A percentile compares a stretch with the other conserved stretches of the same genome.
phyloP scores from a whole-genome alignment of 2,797 vertebrate species.

The Hydrolagus colliei region DNA sequence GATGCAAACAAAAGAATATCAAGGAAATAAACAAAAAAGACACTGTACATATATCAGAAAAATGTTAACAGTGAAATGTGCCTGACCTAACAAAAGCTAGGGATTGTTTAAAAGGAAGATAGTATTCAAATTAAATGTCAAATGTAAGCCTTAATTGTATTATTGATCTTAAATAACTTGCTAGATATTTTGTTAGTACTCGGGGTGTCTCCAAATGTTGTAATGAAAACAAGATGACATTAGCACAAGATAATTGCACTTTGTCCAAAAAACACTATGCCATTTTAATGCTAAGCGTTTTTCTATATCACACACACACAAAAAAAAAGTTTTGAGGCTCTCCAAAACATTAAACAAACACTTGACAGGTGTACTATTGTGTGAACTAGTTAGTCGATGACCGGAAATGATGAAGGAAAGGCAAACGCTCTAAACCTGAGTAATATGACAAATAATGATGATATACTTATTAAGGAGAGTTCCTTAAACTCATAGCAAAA shows the following conservation, averaged over 20 bases:
- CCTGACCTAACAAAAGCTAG: constrained; percentile 28
- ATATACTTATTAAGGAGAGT: not conserved
- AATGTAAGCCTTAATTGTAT: constrained; percentile 32
- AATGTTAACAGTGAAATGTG: constrained; percentile 29
- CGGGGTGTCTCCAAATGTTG: constrained; percentile 23
- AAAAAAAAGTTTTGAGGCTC: constrained; percentile 4
- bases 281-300: constrained; percentile 26
- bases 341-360: constrained; percentile 19
- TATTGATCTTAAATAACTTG: constrained; percentile 31
- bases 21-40: constrained; percentile 12
- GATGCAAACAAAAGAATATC: constrained; percentile 19
- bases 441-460: not conserved
- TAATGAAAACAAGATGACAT: constrained; percentile 22
- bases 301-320: constrained; percentile 20
- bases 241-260: constrained; percentile 32
- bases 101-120: constrained; percentile 24
- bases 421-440: constrained; percentile 10
- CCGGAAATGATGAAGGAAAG: not conserved
- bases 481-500: not conserved
- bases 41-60: constrained; percentile 30
- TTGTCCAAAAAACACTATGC: constrained; percentile 20
- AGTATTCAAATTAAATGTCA: constrained; percentile 27
- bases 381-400: constrained; percentile 1
- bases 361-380: not conserved
- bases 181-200: constrained; percentile 31